These are phyloP conservation scores for human (Homo sapiens) DNA, from an alignment of 2,113 vertebrate species.

Conservation along the genomic window DNA sequence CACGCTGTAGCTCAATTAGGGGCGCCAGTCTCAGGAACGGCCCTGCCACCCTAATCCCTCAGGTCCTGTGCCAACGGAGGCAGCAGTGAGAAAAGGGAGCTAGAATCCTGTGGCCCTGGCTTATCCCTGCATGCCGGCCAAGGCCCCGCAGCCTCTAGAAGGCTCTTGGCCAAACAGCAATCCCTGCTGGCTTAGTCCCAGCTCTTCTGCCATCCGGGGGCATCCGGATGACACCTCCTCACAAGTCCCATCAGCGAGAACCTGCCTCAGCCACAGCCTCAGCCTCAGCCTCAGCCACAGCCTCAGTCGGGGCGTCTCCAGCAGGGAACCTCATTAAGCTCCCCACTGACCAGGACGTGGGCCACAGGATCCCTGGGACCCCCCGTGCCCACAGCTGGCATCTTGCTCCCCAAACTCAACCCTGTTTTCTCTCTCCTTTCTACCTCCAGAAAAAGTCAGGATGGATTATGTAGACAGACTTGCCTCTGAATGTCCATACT, in stretches of 20 bases:
- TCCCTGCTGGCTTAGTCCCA: neutral
- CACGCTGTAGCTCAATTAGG: neutral
- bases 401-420: neutral
- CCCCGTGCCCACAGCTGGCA: neutral
- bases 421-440: neutral
- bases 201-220: neutral
- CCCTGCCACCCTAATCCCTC: neutral
- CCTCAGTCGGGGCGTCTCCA: neutral
- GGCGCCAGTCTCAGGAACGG: neutral
- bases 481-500: neutral
- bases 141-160: neutral
- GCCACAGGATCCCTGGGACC: rapidly evolving
- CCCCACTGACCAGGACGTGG: neutral
- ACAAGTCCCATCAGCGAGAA: neutral
- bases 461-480: neutral
- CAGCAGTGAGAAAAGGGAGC: neutral
- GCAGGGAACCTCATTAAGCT: neutral
- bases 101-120: neutral
- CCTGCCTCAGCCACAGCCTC: rapidly evolving
- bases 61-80: neutral
- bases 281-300: neutral
- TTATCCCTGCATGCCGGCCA: neutral
- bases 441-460: neutral
- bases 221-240: neutral
- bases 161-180: neutral